Evolutionary conservation across 1,140 invertebrate species (phyloP), one percentile per base, ranked within the genome.

Genomic region (Macrostomum lignano): DNA sequence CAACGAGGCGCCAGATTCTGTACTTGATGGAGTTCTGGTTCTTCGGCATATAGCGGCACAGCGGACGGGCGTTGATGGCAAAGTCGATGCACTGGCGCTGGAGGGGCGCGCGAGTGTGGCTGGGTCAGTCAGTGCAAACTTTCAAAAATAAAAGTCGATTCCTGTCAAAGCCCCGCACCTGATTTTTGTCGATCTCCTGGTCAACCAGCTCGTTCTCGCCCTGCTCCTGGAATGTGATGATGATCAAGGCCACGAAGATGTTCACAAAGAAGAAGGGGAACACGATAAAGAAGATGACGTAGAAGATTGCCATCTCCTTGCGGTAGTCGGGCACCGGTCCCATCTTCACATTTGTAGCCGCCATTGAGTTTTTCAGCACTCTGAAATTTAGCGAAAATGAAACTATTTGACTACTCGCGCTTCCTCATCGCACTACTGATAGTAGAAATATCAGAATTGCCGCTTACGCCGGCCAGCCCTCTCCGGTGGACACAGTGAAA

Each of bases 191-290:
- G 47, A 98, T 75, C 68, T 96, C 86, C 51, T 82, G 84, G 61
- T 96, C 88, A 61, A 86, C 78, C 34, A 98, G 67, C 61, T 98
- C 91, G 42, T 84, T 84, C 66, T 96, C 86, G 60, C 88, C 88
- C 66, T 98, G 88, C 62, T 94, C 88, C 73, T 98, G 91, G 67
- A 98, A 98, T 41, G 91, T 98, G 60, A 98, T 98, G 65, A 98
- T 98, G 63, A 98, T 98, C 67, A 98, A 74, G 66, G 91, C 91
- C 58, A 98, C 91, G 71, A 98, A 98, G 66, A 98, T 98, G 68
- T 98, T 98, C 55, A 98, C 91, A 67, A 98, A 96, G 75, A 98
- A 98, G 69, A 98, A 96, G 52, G 88, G 88, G 72, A 98, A 98
- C 51, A 98, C 88, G 63, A 96, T 82, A 67, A 98, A 96, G 66